Evolutionary conservation across 2,888 invertebrate species (phyloP).

Genomic region (Lagria hirta): DNA sequence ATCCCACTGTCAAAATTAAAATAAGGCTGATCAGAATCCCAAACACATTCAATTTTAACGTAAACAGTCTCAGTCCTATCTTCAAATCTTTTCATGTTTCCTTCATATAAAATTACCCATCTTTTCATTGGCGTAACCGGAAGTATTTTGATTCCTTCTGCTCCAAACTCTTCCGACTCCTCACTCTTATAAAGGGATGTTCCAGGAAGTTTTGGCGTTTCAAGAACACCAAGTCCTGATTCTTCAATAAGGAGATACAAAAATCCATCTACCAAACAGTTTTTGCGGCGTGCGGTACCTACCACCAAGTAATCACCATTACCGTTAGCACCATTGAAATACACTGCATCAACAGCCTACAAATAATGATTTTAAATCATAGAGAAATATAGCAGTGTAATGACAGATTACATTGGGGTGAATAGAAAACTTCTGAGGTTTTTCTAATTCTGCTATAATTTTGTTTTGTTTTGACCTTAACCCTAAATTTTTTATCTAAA

Average conservation of each 20-base stretch:
- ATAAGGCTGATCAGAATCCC: constrained; percentile 61
- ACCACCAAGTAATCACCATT: constrained; percentile 63
- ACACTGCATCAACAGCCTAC: constrained; percentile 69
- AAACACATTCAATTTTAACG: constrained; percentile 62
- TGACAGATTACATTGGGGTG: not conserved
- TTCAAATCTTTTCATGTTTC: constrained; percentile 62
- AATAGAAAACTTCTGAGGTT: constrained; percentile 58
- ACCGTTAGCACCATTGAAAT: constrained; percentile 63
- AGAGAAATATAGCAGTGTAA: not conserved
- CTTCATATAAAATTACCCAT: constrained; percentile 67
- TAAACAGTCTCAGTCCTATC: constrained; percentile 51
- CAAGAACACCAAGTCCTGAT: constrained; percentile 62
- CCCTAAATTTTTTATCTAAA: constrained; percentile 1
- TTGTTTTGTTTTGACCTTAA: constrained; percentile 40
- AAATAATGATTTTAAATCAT: constrained; percentile 15
- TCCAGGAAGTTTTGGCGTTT: constrained; percentile 63
- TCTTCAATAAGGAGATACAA: constrained; percentile 58
- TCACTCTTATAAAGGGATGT: constrained; percentile 58
- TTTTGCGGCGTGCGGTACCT: constrained; percentile 61
- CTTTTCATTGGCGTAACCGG: constrained; percentile 68
- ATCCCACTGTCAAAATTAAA: constrained; percentile 72
- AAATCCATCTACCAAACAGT: constrained; percentile 63
- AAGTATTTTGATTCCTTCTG: constrained; percentile 63
- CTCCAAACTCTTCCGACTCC: constrained; percentile 58
- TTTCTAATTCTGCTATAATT: constrained; percentile 54